Percentiles rank a stretch among this genome's conserved stretches.
Conservation (phyloP, 1,140 invertebrate genomes). For the Armadillidium nasatum region DNA sequence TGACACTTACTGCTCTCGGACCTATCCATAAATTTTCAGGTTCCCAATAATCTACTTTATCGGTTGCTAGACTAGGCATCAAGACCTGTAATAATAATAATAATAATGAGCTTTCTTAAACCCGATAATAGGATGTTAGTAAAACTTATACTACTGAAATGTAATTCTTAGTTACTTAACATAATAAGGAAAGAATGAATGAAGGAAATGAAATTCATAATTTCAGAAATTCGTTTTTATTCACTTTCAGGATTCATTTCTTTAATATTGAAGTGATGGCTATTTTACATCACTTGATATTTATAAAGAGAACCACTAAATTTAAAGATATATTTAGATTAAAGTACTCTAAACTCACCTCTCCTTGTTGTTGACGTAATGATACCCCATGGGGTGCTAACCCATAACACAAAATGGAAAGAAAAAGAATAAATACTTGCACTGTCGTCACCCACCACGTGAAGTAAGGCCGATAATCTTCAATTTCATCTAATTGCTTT, state of each 20-base stretch:
- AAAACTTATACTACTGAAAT: too few relatives aligned
- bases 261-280: too few relatives aligned
- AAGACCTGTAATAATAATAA: constrained; percentile 63
- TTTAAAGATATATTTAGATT: too few relatives aligned
- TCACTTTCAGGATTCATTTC: too few relatives aligned
- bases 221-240: too few relatives aligned
- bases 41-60: constrained; percentile 79
- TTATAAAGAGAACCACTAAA: too few relatives aligned
- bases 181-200: too few relatives aligned
- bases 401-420: constrained; percentile 88
- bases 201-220: too few relatives aligned
- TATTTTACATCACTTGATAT: too few relatives aligned
- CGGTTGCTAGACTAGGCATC: constrained; percentile 86
- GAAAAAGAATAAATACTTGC: constrained; percentile 84
- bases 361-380: constrained; percentile 71
- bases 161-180: too few relatives aligned
- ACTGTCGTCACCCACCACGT: constrained; percentile 97
- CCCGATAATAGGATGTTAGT: too few relatives aligned
- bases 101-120: too few relatives aligned
- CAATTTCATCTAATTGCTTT: constrained; percentile 78
- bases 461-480: constrained; percentile 94
- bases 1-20: constrained; percentile 56
- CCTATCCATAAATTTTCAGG: constrained; percentile 71
- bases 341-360: constrained; percentile 51
- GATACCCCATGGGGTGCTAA: constrained; percentile 90